Percentiles rank a stretch among this genome's conserved stretches.
Conservation (phyloP, 2,888 invertebrate species). For the Subacronicta megacephala region DNA sequence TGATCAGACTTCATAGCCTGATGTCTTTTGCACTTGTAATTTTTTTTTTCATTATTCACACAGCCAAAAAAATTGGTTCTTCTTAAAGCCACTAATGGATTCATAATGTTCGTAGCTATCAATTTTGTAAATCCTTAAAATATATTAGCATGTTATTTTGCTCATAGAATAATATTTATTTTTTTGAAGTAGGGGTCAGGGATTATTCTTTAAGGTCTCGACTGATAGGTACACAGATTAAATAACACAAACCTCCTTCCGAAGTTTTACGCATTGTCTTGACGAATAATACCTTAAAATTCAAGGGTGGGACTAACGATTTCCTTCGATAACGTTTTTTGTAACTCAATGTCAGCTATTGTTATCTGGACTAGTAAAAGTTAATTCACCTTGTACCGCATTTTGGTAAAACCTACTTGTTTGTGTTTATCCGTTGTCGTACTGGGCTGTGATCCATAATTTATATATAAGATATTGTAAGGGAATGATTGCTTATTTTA, state of each 20-base stretch:
- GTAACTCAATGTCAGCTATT: constrained; percentile 70
- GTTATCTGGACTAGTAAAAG: constrained; percentile 66
- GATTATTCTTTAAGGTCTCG: too few relatives aligned
- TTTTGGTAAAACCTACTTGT: constrained; percentile 34
- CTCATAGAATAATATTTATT: too few relatives aligned
- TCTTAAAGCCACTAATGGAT: too few relatives aligned
- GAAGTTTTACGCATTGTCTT: constrained; percentile 45
- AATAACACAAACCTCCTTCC: constrained; percentile 18
- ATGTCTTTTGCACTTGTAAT: too few relatives aligned
- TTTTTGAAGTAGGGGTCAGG: too few relatives aligned
- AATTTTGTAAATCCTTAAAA: too few relatives aligned
- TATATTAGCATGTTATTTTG: too few relatives aligned
- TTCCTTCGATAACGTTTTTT: constrained; percentile 61
- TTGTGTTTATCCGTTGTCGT: constrained; percentile 19
- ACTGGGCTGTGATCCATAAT: background rate
- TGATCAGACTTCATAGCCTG: too few relatives aligned
- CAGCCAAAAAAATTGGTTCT: too few relatives aligned
- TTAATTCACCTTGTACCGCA: constrained; percentile 61
- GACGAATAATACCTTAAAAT: constrained; percentile 43
- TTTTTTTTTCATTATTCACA: too few relatives aligned
- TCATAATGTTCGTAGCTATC: too few relatives aligned
- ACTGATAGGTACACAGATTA: constrained; percentile 21
- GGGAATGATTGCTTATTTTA: too few relatives aligned
- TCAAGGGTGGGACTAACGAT: constrained; percentile 55
- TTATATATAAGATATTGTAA: constrained; percentile 2